Conservation (phyloP, 2,888 invertebrate species). For the Hemaris fuciformis region DNA sequence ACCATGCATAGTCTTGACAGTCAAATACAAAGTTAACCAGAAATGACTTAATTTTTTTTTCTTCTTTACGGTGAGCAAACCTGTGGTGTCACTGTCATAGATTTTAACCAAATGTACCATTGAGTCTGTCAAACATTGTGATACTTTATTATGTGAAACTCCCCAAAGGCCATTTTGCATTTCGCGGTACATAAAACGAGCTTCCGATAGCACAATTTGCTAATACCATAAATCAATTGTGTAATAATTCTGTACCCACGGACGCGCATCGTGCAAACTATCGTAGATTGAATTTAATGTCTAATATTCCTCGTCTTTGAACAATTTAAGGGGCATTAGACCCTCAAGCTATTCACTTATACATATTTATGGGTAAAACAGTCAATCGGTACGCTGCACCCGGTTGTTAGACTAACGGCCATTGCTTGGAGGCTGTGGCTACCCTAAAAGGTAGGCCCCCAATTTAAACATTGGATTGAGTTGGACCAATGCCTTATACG, state of each 20-base stretch:
- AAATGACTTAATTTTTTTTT: too few species aligned
- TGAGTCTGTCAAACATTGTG: too few species aligned
- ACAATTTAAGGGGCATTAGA: constrained; percentile 67
- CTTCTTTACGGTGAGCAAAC: too few species aligned
- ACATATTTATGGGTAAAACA: constrained; percentile 70
- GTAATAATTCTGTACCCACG: constrained; percentile 55
- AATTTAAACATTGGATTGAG: constrained; percentile 51
- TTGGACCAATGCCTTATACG: constrained; percentile 42
- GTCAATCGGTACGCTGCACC: constrained; percentile 42
- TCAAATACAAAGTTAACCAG: too few species aligned
- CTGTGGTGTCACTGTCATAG: too few species aligned
- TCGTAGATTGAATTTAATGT: constrained; percentile 63
- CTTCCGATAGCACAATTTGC: constrained; percentile 61
- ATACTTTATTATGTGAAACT: too few species aligned
- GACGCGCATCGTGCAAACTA: constrained; percentile 45
- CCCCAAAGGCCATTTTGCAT: not conserved
- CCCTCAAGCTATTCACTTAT: constrained; percentile 58
- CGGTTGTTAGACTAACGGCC: constrained; percentile 49
- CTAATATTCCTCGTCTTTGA: constrained; percentile 55
- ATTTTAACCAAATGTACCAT: too few species aligned
- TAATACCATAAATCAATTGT: constrained; percentile 52
- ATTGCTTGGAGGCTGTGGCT: constrained; percentile 44
- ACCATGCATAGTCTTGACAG: too few species aligned
- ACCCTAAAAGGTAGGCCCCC: constrained; percentile 52
- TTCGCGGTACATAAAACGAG: constrained; percentile 33